phyloP scores from a whole-genome alignment of 2,113 vertebrate species.

The Actenoides lindsayi region DNA sequence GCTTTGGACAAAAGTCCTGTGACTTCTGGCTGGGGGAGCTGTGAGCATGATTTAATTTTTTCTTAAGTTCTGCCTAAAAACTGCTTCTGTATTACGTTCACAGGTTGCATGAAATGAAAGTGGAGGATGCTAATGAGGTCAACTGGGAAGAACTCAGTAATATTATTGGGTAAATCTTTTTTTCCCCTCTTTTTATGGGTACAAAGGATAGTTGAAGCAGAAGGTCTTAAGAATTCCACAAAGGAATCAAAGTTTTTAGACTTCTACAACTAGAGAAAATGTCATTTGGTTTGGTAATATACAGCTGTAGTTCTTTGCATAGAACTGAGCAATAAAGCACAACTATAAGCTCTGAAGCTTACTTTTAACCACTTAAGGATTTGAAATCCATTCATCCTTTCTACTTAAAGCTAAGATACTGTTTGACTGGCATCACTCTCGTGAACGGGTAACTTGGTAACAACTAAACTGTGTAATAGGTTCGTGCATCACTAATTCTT shows the following conservation, averaged over 20 bases:
- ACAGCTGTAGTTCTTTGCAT: neutral
- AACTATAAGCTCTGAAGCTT: neutral
- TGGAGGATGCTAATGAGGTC: conserved; percentile 72
- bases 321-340: neutral
- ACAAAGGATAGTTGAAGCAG: neutral
- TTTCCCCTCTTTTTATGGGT: neutral
- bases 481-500: neutral
- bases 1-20: neutral
- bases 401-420: neutral
- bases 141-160: conserved; percentile 75
- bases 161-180: conserved; percentile 69
- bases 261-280: neutral
- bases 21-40: neutral
- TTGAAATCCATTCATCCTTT: neutral
- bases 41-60: neutral
- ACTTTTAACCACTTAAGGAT: neutral
- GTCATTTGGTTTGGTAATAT: neutral
- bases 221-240: neutral
- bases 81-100: neutral
- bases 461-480: neutral
- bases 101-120: conserved; percentile 67
- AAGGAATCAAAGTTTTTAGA: neutral
- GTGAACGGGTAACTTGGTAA: neutral
- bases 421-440: neutral
- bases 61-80: neutral